Evolutionary conservation across 2,797 vertebrate genomes (phyloP).

Genomic region (Enteromius radiatus): DNA sequence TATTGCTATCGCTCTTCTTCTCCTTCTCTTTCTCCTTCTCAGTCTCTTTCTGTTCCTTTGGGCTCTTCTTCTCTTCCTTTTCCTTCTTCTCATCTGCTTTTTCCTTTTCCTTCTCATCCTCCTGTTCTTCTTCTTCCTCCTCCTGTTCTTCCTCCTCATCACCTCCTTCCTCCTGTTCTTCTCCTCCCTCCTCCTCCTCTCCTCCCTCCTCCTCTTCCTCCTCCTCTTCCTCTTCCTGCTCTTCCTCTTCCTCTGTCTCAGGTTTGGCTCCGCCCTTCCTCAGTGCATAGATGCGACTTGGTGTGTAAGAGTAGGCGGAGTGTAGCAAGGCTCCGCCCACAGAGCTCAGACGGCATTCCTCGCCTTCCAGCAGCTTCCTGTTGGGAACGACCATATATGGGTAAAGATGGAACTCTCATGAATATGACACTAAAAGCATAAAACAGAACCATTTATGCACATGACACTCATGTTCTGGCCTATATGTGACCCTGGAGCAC

Average conservation of each 20-base stretch:
- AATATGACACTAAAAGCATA: neutral
- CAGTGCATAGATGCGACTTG: conserved; percentile 71
- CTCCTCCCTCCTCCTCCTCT: conserved; percentile 56
- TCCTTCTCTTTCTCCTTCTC: conserved; percentile 60
- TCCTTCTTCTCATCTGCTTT: conserved; percentile 47
- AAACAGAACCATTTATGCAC: too few species aligned
- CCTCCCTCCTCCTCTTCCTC: conserved; percentile 53
- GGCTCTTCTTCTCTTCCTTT: conserved; percentile 57
- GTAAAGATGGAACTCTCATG: neutral
- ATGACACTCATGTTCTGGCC: too few species aligned
- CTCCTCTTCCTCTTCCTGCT: conserved; percentile 58
- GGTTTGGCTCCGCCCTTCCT: conserved; percentile 73
- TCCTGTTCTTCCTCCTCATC: conserved; percentile 60
- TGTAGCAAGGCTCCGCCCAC: conserved; percentile 75
- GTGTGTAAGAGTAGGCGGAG: conserved; percentile 78
- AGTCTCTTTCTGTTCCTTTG: conserved; percentile 51
- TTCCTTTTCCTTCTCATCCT: conserved; percentile 48
- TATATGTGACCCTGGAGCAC: too few species aligned
- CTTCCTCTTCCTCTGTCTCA: conserved; percentile 74
- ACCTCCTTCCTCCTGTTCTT: conserved; percentile 51
- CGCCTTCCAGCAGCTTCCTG: conserved; percentile 86
- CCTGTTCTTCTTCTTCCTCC: conserved; percentile 53
- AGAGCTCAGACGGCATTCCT: conserved; percentile 83
- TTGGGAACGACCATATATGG: neutral
- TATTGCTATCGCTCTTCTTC: conserved; percentile 62